Conservation (phyloP, 2,888 invertebrate genomes). For the Nemotelus nigrinus region DNA sequence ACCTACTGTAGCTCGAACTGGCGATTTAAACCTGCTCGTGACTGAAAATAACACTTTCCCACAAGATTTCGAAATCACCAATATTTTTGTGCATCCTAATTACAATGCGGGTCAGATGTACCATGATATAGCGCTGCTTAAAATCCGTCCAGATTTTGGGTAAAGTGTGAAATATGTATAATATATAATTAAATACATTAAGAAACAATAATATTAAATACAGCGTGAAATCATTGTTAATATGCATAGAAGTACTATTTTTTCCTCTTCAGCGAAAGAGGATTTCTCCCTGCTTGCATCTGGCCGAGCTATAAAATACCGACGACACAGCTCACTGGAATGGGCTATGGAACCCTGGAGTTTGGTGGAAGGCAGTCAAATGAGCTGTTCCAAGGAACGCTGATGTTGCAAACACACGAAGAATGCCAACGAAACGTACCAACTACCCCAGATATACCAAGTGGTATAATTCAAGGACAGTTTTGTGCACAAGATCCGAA, state of each 20-base stretch:
- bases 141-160: conserved; percentile 60
- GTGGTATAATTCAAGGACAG: conserved; percentile 59
- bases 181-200: too few species aligned
- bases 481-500: conserved; percentile 60
- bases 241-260: conserved; percentile 41
- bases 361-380: conserved; percentile 60
- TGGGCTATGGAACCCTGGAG: conserved; percentile 70
- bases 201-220: too few species aligned
- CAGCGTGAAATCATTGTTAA: conserved; percentile 42
- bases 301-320: conserved; percentile 59
- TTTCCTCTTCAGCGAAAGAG: conserved; percentile 61
- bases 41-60: conserved; percentile 39
- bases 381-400: conserved; percentile 59
- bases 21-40: conserved; percentile 55
- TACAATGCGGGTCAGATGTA: conserved; percentile 69
- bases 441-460: conserved; percentile 53
- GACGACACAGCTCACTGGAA: conserved; percentile 65
- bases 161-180: neutral
- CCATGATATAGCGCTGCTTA: conserved; percentile 74
- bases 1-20: conserved; percentile 53
- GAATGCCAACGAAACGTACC: conserved; percentile 58
- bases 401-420: conserved; percentile 59
- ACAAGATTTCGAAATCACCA: conserved; percentile 38
- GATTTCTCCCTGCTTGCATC: conserved; percentile 69
- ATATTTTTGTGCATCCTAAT: conserved; percentile 66